A percentile compares a stretch with the other conserved stretches of the same genome.
phyloP scores from a whole-genome alignment of 2,888 invertebrate species.

The Rotaria socialis region DNA sequence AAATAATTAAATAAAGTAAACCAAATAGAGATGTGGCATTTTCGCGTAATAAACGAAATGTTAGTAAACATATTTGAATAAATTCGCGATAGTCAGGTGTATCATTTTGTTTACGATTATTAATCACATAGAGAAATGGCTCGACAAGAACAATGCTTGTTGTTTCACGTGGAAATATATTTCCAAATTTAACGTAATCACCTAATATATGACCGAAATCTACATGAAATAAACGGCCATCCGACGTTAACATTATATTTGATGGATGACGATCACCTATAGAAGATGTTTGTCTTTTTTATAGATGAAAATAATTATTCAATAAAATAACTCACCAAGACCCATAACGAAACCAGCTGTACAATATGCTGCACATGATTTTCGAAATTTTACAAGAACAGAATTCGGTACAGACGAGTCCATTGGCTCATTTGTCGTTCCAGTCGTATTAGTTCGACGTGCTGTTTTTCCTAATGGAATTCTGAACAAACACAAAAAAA shows the following conservation, averaged over 20 bases:
- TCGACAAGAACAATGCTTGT: constrained; percentile 13
- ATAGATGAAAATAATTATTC: background rate
- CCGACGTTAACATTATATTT: constrained; percentile 96
- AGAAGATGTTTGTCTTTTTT: too few species aligned
- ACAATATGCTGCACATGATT: constrained; percentile 85
- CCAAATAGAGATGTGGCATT: constrained; percentile 5
- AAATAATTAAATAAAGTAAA: constrained; percentile 5
- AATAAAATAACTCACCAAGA: constrained; percentile 61
- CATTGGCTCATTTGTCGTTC: background rate
- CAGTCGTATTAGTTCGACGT: background rate
- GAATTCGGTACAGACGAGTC: background rate
- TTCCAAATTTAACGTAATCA: constrained; percentile 36
- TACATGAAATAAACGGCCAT: constrained; percentile 96
- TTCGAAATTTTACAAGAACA: constrained; percentile 49
- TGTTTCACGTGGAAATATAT: constrained; percentile 27
- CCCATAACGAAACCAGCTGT: constrained; percentile 95
- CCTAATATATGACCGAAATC: constrained; percentile 73
- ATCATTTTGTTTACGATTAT: background rate
- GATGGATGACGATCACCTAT: constrained; percentile 92
- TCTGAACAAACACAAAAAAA: background rate
- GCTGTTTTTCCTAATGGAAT: background rate
- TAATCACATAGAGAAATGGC: constrained; percentile 22
- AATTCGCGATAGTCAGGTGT: background rate
- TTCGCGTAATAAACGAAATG: constrained; percentile 32
- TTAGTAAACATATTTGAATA: constrained; percentile 24